Percentiles rank a stretch among this genome's conserved stretches.
phyloP scores from a whole-genome alignment of 2,888 invertebrate genomes.

The Caenorhabditis sp. region DNA sequence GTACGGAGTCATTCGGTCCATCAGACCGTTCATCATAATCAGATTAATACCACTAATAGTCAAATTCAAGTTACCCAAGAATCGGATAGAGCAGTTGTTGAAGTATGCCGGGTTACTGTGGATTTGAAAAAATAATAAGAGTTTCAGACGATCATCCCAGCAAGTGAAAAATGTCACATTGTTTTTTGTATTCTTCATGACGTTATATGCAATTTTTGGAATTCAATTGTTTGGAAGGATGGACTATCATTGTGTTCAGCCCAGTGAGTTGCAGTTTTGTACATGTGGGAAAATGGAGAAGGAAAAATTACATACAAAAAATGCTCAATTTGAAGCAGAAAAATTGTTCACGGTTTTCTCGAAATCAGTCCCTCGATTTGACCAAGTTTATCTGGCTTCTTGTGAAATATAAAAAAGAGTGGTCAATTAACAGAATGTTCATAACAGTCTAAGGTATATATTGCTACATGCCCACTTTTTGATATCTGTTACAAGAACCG shows the following conservation, averaged over 20 bases:
- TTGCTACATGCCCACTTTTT: no score
- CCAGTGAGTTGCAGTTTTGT: conserved; percentile 83
- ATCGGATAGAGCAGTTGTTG: conserved; percentile 98
- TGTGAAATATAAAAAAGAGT: no score
- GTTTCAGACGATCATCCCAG: conserved; percentile 95
- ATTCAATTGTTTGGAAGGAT: conserved; percentile 99
- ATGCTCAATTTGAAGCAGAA: no score
- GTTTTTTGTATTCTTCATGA: conserved; percentile 99
- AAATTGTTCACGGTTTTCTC: no score
- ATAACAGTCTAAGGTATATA: no score
- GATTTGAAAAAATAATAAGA: conserved; percentile 8
- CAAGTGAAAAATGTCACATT: conserved; percentile 99
- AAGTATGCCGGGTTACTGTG: conserved; percentile 88
- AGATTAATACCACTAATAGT: conserved; percentile 96
- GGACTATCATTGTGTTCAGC: conserved; percentile 96
- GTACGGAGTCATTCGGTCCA: conserved; percentile 92
- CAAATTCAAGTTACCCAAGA: conserved; percentile 99
- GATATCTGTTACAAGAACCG: no score
- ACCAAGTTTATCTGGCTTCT: no score
- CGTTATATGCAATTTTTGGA: conserved; percentile 96
- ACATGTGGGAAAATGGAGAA: neutral
- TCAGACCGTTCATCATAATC: conserved; percentile 97
- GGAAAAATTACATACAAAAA: no score
- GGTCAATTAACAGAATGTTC: no score
- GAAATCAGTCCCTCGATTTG: no score